A percentile compares a stretch with the other conserved stretches of the same genome.
Conservation (phyloP, 2,888 invertebrate genomes). For the Trachelus stipa region DNA sequence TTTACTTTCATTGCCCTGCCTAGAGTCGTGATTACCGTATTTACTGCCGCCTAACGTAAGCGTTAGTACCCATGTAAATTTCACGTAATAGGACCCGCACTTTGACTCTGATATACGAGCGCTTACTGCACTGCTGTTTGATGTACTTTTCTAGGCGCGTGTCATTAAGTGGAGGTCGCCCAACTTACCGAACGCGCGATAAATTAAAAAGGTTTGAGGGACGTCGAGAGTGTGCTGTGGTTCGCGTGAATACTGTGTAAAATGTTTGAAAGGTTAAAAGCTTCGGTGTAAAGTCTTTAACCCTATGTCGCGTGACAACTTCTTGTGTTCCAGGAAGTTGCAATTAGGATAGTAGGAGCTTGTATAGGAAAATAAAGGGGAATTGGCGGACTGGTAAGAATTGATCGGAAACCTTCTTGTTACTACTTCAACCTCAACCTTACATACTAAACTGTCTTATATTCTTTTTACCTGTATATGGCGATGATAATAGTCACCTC, state of each 20-base stretch:
- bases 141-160: background rate
- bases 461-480: background rate
- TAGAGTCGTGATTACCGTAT: background rate
- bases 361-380: background rate
- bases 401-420: background rate
- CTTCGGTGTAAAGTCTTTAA: background rate
- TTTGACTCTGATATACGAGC: background rate
- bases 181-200: background rate
- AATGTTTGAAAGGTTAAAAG: background rate
- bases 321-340: background rate
- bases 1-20: background rate
- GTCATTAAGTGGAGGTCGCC: background rate
- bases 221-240: background rate
- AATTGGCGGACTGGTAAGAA: background rate
- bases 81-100: background rate
- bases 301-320: background rate
- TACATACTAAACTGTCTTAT: background rate
- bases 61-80: background rate
- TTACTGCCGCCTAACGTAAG: background rate
- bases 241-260: background rate
- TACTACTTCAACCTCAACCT: background rate
- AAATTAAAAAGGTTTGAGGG: background rate
- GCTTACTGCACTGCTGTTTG: background rate
- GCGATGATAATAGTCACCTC: background rate
- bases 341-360: background rate